A percentile compares a stretch with the other conserved stretches of the same genome.
phyloP scores from a whole-genome alignment of 2,113 vertebrate species.

The Cisticola juncidis region DNA sequence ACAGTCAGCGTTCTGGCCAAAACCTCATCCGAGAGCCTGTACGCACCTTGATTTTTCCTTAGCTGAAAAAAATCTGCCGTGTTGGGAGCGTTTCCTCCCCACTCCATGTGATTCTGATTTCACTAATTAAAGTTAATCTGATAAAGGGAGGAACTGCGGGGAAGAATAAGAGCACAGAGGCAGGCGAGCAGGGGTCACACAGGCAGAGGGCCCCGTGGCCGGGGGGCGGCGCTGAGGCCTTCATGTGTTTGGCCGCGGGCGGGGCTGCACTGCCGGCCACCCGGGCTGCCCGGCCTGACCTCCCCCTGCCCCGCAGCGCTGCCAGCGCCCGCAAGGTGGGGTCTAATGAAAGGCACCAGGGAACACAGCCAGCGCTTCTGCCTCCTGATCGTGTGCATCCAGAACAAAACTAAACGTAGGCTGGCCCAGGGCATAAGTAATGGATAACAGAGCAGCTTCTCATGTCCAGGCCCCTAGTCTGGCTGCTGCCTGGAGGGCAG shows the following conservation, averaged over 20 bases:
- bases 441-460: conserved; percentile 16
- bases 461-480: background rate
- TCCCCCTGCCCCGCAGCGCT: conserved; percentile 5
- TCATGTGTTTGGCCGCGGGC: conserved; percentile 45
- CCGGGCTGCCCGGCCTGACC: background rate
- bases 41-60: background rate
- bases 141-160: conserved; percentile 72
- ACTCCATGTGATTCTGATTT: conserved; percentile 76
- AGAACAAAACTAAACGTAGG: background rate
- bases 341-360: conserved; percentile 47
- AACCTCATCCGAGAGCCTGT: background rate
- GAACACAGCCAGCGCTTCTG: background rate
- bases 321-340: background rate
- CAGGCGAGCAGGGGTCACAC: conserved; percentile 50
- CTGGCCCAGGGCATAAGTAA: background rate
- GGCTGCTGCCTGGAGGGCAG: background rate
- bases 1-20: background rate
- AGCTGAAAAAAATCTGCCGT: background rate
- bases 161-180: conserved; percentile 36
- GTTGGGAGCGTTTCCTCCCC: background rate
- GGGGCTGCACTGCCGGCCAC: background rate
- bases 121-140: conserved; percentile 76
- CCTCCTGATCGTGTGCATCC: background rate
- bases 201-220: conserved; percentile 54
- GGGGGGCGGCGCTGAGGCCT: background rate